These are phyloP conservation scores for Tenrec ecaudatus DNA, from an alignment of 2,113 vertebrate genomes.

Conservation along the genomic window DNA sequence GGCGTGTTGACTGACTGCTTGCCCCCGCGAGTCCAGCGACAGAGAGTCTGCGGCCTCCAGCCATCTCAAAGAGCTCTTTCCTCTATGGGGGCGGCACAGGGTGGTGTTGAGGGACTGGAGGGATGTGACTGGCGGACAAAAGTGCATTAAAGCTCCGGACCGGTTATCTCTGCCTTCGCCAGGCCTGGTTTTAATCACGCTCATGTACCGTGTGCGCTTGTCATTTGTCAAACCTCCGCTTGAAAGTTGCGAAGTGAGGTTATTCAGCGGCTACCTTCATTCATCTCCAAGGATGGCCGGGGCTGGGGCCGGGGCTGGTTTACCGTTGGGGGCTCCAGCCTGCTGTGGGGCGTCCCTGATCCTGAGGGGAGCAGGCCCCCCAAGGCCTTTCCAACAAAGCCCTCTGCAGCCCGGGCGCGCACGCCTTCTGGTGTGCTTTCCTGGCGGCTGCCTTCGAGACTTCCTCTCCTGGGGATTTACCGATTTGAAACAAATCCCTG, in stretches of 20 bases:
- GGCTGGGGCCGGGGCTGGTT: constrained; percentile 72
- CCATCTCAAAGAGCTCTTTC: not conserved
- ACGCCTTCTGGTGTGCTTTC: constrained; percentile 2
- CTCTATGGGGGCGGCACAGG: too few relatives aligned
- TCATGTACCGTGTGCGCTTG: constrained; percentile 86
- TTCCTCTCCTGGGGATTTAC: constrained; percentile 68
- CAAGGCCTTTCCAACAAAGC: constrained; percentile 34
- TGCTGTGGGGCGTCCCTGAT: constrained; percentile 65
- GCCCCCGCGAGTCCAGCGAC: not conserved
- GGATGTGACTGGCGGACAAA: not conserved
- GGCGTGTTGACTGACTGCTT: not conserved
- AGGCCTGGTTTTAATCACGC: constrained; percentile 90
- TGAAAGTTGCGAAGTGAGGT: constrained; percentile 88
- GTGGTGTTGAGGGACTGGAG: not conserved
- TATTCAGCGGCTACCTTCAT: constrained; percentile 86
- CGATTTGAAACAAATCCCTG: constrained; percentile 61
- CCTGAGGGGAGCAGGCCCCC: not conserved
- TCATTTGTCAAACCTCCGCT: constrained; percentile 89
- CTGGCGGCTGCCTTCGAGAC: constrained; percentile 29
- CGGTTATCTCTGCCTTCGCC: constrained; percentile 82
- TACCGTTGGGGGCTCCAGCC: constrained; percentile 76
- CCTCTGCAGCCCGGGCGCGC: not conserved
- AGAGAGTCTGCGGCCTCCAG: constrained; percentile 11
- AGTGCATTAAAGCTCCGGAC: constrained; percentile 58
- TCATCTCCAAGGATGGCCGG: constrained; percentile 84